Base-by-base conservation (phyloP, 2,113 vertebrate genomes). In the Nansenia antarctica region DNA sequence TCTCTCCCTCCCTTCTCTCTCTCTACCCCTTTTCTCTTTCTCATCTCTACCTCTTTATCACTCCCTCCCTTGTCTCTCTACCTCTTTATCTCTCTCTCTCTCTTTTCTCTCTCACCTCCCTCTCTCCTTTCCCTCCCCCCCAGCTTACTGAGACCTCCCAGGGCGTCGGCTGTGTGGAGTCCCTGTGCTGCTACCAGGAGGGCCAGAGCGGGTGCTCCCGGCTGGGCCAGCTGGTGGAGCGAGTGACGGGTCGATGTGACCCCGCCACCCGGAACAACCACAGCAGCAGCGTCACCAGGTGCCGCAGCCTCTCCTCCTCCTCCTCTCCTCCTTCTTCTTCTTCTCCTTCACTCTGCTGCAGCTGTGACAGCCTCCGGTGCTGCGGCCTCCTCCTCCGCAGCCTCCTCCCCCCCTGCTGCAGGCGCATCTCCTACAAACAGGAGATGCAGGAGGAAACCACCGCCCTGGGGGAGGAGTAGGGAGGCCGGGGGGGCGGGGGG, bases 161-260 rank as follows among this genome's bases (percentile, higher is more conserved):
- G 92, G 69, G 93, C 93, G 84, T 99, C 94, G 93, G 94, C 94
- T 99, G 96, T 90, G 77, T 99, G 97, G 97, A 99, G 90, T 98
- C 97, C 90, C 70, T 98, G 93, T 98, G 95, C 92, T 99, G 97
- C 91, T 94, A 95, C 95, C 90, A 95, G 86, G 91, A 93, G 85
- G 95, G 95, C 90, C 92, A 95, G 86, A 91, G 95, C 90, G 90
- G 91, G 71, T 95, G 95, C 83, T 22, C 94, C 85, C 89, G 96
- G 94, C 58, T 94, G 97, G 90, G 91, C 93, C 85, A 78, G 94
- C 75, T 95, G 93, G 86, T 98, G 95, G 96, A 95, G 73, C 94
- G 93, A 92, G 80, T 96, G 54, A 94, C 92, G 74, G 94, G 86
- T 84, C 90, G 91, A 64, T 97, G 95, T 81, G 92, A 93, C 66